Conservation (phyloP, 2,888 invertebrate genomes). For the Adelognathus sp. region DNA sequence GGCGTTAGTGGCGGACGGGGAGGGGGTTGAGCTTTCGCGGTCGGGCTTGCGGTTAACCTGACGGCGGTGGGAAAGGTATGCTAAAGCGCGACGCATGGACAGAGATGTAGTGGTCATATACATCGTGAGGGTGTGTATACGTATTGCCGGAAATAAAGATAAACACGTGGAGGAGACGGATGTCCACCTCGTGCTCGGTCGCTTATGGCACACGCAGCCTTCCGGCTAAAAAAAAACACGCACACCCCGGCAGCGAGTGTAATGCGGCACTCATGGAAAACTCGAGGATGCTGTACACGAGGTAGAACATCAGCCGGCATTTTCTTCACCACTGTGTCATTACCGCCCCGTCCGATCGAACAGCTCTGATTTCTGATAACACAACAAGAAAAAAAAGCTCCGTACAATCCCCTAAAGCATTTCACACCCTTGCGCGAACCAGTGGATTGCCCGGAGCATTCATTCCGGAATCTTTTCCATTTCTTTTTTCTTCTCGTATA, state of each 20-base stretch:
- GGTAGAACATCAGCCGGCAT: neutral
- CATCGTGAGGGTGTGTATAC: neutral
- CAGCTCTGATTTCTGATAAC: neutral
- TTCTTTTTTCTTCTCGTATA: slow-evolving; percentile 7
- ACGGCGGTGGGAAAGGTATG: slow-evolving; percentile 31
- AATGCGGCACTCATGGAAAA: neutral
- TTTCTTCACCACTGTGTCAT: neutral
- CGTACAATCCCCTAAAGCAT: slow-evolving; percentile 1
- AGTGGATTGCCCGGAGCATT: slow-evolving; percentile 28
- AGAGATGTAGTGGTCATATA: neutral
- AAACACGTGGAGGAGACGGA: slow-evolving; percentile 10
- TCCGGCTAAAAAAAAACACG: neutral
- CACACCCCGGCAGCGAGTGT: neutral
- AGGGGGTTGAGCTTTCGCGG: slow-evolving; percentile 34
- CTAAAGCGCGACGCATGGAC: slow-evolving; percentile 24
- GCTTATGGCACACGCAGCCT: slow-evolving; percentile 7
- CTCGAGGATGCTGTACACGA: neutral
- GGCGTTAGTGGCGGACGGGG: slow-evolving; percentile 14
- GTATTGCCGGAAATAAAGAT: slow-evolving; percentile 20
- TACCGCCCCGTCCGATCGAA: neutral
- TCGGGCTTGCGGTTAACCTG: slow-evolving; percentile 50
- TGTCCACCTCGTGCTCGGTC: slow-evolving; percentile 17
- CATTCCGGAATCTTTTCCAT: slow-evolving; percentile 1
- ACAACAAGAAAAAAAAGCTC: neutral
- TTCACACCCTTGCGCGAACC: slow-evolving; percentile 29